Conservation (phyloP, 2,113 vertebrate species). For the Odocoileus hemionus region DNA sequence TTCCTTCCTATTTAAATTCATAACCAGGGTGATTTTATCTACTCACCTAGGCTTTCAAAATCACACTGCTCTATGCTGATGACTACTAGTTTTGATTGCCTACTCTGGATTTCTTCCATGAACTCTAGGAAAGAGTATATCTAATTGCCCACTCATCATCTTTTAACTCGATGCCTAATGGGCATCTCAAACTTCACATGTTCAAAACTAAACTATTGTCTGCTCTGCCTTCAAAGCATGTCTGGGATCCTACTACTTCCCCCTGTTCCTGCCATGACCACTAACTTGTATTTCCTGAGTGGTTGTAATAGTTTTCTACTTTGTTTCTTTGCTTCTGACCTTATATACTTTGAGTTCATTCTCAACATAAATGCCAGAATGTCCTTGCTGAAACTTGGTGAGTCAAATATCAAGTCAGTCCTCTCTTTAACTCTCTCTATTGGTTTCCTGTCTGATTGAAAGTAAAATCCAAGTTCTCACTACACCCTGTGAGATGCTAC, state of each 20-base stretch:
- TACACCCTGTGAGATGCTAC: background rate
- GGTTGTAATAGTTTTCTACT: background rate
- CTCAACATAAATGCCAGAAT: background rate
- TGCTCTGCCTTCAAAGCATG: background rate
- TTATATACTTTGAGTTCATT: background rate
- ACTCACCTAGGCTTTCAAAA: background rate
- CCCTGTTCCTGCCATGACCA: background rate
- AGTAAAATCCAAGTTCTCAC: background rate
- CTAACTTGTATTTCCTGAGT: background rate
- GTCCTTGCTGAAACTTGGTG: background rate
- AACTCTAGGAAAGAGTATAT: background rate
- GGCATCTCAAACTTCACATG: background rate
- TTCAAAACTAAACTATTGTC: background rate
- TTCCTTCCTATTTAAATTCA: background rate
- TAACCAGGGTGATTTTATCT: background rate
- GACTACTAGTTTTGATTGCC: background rate
- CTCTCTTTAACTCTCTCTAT: background rate
- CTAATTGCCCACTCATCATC: background rate
- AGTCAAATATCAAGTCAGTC: background rate
- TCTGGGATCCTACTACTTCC: background rate
- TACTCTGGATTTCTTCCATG: background rate
- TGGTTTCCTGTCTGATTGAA: background rate
- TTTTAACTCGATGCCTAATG: background rate
- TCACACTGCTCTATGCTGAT: background rate
- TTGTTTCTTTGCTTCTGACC: background rate